Conservation (phyloP, 2,113 vertebrate genomes). For the Lepus americanus region DNA sequence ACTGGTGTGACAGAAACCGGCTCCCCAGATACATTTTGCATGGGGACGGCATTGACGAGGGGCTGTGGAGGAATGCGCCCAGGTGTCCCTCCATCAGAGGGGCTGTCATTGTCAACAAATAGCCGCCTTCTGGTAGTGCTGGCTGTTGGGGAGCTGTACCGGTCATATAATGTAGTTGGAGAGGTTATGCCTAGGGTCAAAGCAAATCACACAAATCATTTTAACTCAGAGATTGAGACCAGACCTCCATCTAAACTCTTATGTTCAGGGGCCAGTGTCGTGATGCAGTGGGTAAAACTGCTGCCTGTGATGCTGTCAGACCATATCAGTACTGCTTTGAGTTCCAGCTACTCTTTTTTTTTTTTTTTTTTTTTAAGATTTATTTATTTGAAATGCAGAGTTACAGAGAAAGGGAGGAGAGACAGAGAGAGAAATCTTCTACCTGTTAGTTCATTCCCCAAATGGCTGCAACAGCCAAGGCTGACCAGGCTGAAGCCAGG, state of each 20-base stretch:
- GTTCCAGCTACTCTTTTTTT: too few species aligned
- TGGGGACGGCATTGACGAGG: constrained; percentile 85
- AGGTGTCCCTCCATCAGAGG: constrained; percentile 75
- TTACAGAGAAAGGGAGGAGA: too few species aligned
- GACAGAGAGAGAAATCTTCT: too few species aligned
- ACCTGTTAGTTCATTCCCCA: too few species aligned
- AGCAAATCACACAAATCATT: not conserved
- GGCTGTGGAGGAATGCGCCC: constrained; percentile 84
- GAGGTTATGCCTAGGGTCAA: constrained; percentile 83
- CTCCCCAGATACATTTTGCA: constrained; percentile 86
- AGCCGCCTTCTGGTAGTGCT: constrained; percentile 88
- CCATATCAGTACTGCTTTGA: too few species aligned
- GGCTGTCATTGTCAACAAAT: constrained; percentile 85
- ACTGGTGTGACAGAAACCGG: constrained; percentile 88
- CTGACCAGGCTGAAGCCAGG: too few species aligned
- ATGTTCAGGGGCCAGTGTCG: too few species aligned
- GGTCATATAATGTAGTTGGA: constrained; percentile 88
- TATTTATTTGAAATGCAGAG: too few species aligned
- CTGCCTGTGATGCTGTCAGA: too few species aligned
- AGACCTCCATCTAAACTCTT: not conserved
- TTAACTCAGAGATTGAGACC: constrained; percentile 6
- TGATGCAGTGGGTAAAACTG: too few species aligned
- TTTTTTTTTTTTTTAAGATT: too few species aligned
- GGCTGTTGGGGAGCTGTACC: constrained; percentile 92
- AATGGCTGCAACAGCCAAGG: too few species aligned